phyloP scores from a whole-genome alignment of 2,113 vertebrate genomes.

The Alethe diademata region DNA sequence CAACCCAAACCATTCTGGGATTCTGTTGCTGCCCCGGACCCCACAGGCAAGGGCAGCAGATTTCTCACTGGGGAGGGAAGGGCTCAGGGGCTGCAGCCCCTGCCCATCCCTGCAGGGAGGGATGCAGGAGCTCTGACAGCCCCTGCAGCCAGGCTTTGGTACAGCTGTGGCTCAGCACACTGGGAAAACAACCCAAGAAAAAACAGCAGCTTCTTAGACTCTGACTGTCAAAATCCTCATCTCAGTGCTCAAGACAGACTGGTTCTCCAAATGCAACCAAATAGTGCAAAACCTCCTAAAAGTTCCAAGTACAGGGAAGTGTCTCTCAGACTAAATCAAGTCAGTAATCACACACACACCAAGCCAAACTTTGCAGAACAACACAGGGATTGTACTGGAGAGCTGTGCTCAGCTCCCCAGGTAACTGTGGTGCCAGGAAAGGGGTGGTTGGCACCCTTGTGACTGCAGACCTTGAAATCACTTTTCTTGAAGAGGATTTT shows the following conservation, averaged over 20 bases:
- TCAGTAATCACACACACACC: neutral
- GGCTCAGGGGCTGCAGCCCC: no score
- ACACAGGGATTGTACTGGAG: neutral
- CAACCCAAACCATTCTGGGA: no score
- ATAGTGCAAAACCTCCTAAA: neutral
- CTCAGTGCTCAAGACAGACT: neutral
- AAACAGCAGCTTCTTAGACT: neutral
- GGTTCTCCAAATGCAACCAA: neutral
- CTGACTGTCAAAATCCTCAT: neutral
- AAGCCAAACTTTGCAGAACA: neutral
- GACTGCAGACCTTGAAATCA: neutral
- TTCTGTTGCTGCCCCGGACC: no score
- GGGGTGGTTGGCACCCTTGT: neutral
- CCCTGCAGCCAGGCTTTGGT: neutral
- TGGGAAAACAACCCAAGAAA: accelerated
- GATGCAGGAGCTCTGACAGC: neutral
- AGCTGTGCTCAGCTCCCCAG: neutral
- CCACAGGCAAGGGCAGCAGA: neutral
- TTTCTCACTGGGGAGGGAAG: accelerated
- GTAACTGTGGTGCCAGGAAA: neutral
- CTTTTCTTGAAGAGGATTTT: neutral
- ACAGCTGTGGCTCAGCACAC: neutral
- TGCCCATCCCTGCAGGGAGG: neutral
- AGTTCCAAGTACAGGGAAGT: neutral
- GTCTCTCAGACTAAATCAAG: neutral